Evolutionary conservation across 2,888 invertebrate genomes (phyloP), one percentile per base, ranked within the genome.

Genomic region (Auanema freiburgensis): DNA sequence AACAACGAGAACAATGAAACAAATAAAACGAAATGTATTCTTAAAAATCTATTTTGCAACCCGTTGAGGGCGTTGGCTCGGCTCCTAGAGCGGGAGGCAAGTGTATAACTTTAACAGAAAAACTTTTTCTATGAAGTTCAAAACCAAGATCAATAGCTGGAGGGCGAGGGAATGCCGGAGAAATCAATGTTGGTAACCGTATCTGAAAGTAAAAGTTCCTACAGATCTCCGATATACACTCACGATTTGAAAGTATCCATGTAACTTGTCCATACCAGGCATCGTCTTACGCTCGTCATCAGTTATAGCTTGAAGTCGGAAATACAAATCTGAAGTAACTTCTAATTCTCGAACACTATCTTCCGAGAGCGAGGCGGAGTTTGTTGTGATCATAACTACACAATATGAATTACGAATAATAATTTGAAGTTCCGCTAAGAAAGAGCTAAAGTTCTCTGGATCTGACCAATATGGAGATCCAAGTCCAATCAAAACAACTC

Each of bases 211-310:
- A 5, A 23, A 14, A 21, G 6, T 14, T 23, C 10, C 6, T 14
- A 16, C 2, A 5, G 5, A 24, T 51, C 3, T 21, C 52, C 5
- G 2, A 21, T 10, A 4, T 5, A 24, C 4, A 41, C 55, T 53
- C 33, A 64, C 59, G 24, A 64, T 64, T 8, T 57, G 42, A 40
- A 64, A 64, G 43, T 64, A 64, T 14, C 64, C 64, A 50, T 64
- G 64, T n/a, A 53, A 40, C 49, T 64, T 64, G 49, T 64, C 64
- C 33, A 55, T 23, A 25, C 41, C n/a, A 1, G 59, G 59, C 12
- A 64, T 16, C n/a, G 14, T 18, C 46, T 58, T 59, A 49, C 55
- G 58, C 49, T 64, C 64, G 14, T 64, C 64, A 1, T 64, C 64
- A 5, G 54, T 33, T 43, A 64, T 64, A 2, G 64, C 64, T 6